Evolutionary conservation across 1,140 invertebrate species (phyloP).

Genomic region (Orius laevigatus): DNA sequence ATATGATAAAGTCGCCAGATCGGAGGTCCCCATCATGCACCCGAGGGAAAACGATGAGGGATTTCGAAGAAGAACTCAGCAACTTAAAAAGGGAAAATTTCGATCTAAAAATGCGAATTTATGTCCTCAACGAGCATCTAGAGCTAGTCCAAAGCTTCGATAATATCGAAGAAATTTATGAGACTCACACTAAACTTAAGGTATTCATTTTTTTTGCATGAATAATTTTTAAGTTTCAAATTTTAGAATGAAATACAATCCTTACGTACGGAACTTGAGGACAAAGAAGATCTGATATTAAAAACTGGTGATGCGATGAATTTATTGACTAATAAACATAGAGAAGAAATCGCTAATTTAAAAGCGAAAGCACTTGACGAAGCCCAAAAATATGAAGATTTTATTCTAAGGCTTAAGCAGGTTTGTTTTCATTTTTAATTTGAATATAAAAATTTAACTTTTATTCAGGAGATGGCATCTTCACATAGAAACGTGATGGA

Average conservation of each 20-base stretch:
- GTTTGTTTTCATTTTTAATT: conserved; percentile 10
- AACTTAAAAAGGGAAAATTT: conserved; percentile 80
- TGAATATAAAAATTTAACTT: not conserved
- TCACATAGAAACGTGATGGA: conserved; percentile 9
- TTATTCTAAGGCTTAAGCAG: conserved; percentile 14
- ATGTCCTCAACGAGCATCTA: conserved; percentile 75
- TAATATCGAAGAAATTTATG: conserved; percentile 43
- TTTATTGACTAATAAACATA: conserved; percentile 15
- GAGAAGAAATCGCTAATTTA: conserved; percentile 11
- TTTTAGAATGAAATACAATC: conserved; percentile 17
- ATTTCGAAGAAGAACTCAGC: conserved; percentile 74
- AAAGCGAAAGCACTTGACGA: conserved; percentile 6
- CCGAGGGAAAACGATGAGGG: conserved; percentile 50
- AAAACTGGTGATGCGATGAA: conserved; percentile 18
- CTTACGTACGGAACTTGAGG: conserved; percentile 14
- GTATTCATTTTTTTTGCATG: conserved; percentile 28
- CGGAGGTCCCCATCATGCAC: conserved; percentile 1
- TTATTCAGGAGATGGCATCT: conserved; percentile 9
- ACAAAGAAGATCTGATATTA: conserved; percentile 19
- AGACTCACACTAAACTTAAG: conserved; percentile 62
- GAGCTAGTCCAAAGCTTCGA: conserved; percentile 37
- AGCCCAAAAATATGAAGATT: conserved; percentile 9
- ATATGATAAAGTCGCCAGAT: not conserved
- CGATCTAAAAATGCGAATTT: conserved; percentile 75
- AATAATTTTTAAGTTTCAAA: conserved; percentile 1